phyloP scores from a whole-genome alignment of 2,113 vertebrate genomes.

The Gymnorhina tibicen region DNA sequence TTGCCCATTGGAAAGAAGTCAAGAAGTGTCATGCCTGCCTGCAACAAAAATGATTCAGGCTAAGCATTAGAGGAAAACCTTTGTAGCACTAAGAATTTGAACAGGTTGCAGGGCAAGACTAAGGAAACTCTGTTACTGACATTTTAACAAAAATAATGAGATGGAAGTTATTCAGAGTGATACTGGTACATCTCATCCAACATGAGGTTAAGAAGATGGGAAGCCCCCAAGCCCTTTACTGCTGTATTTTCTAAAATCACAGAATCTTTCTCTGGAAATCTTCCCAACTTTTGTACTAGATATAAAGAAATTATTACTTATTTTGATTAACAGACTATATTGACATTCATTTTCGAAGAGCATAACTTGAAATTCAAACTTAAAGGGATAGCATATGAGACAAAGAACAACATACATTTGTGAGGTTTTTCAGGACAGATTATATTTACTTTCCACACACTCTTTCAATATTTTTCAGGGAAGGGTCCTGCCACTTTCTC shows the following conservation, averaged over 20 bases:
- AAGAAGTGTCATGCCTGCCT: neutral
- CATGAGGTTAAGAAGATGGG: neutral
- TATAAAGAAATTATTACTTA: neutral
- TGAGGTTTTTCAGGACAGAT: neutral
- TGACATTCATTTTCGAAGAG: neutral
- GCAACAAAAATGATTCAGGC: neutral
- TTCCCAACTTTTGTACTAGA: neutral
- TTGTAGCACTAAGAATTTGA: neutral
- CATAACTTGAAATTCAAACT: neutral
- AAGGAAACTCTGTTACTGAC: neutral
- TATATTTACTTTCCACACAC: neutral
- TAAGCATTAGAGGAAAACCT: neutral
- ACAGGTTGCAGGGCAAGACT: neutral
- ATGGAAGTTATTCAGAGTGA: neutral
- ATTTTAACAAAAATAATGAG: neutral
- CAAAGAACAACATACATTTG: neutral
- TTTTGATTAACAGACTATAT: neutral
- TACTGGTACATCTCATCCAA: neutral
- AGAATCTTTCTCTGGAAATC: neutral
- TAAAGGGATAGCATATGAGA: neutral
- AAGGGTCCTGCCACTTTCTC: neutral
- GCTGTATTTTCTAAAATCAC: neutral
- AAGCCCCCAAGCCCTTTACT: neutral
- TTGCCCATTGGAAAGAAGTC: neutral
- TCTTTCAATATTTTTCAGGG: neutral